Conservation (phyloP, 2,888 invertebrate species). For the Mylabris sibirica region DNA sequence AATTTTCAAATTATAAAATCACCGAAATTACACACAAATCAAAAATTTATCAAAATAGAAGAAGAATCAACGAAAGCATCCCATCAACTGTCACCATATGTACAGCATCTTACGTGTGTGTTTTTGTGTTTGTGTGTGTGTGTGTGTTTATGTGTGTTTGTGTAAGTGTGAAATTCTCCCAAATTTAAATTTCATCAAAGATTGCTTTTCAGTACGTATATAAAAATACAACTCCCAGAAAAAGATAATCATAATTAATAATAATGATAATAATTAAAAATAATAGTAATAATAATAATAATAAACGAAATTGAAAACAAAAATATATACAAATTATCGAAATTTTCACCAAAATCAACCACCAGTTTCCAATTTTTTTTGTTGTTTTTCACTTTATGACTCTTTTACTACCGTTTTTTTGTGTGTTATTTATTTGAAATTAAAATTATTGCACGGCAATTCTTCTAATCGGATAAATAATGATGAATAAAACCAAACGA, state of each 20-base stretch:
- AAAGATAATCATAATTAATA: background rate
- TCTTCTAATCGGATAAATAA: background rate
- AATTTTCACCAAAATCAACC: background rate
- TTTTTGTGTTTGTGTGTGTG: constrained; percentile 28
- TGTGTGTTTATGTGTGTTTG: background rate
- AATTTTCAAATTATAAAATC: constrained; percentile 37
- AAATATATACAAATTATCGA: background rate
- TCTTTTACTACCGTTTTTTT: background rate
- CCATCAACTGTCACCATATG: constrained; percentile 47
- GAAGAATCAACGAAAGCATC: constrained; percentile 42
- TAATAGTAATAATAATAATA: constrained; percentile 3
- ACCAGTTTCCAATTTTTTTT: background rate
- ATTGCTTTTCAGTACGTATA: constrained; percentile 50
- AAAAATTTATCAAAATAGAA: constrained; percentile 11
- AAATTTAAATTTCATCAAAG: constrained; percentile 28
- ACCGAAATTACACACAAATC: constrained; percentile 32
- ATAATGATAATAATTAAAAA: constrained; percentile 24
- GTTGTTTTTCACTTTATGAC: background rate
- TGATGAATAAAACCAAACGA: background rate
- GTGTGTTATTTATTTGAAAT: too few relatives aligned
- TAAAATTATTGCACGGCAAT: background rate
- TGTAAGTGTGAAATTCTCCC: background rate
- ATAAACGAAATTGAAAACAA: background rate
- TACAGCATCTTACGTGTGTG: constrained; percentile 37
- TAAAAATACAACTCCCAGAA: background rate